Base-by-base conservation (phyloP, 2,888 invertebrate species). In the Nowickia ferox region DNA sequence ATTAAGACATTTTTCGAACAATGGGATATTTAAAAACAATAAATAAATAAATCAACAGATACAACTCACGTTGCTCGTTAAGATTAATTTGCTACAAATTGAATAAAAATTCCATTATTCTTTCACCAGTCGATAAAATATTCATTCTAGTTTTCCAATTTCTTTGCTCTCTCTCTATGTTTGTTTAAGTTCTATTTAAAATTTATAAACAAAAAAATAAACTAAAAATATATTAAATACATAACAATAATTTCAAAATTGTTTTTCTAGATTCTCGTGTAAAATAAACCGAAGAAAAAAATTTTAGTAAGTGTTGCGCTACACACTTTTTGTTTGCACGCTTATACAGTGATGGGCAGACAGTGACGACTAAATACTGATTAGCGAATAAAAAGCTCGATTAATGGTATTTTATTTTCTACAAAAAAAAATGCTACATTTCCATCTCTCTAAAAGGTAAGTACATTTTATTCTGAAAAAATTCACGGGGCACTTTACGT, bases 41-140 rank as follows among this genome's bases (percentile, higher is more conserved):
- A 46, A 46, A 44, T 55, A 44, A 71, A 57, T 46, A 4, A 42
- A 17, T 42, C 10, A 15, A 55, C 55, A 55, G 15, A 19, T 63
- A 19, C 13, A 30, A 30, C 30, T 10, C 13, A 2, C 15, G n/a
- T 66, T 55, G 69, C 55, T 55, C 22, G 42, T 71, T 71, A 71
- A 71, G 55, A 71, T 71, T 71, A 55, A 46, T 72, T 72, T 72
- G 44, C 46, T 57, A 30, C 46, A 59, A 72, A 72, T 72, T 22
- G 9, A 57, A 72, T 59, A 11, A 17, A 57, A 53, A 68, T 30
- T 72, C 30, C n/a, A 46, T 57, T 72, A 30, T 46, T 46, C 57
- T 46, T 46, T 72, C 57, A 44, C 0, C 38, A 59, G 57, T 17
- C 15, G 1, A 59, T 30, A 44, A 55, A 9, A 17, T 69, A 44